phyloP scores from a whole-genome alignment of 1,140 invertebrate species.

The Drosophila takahashii region DNA sequence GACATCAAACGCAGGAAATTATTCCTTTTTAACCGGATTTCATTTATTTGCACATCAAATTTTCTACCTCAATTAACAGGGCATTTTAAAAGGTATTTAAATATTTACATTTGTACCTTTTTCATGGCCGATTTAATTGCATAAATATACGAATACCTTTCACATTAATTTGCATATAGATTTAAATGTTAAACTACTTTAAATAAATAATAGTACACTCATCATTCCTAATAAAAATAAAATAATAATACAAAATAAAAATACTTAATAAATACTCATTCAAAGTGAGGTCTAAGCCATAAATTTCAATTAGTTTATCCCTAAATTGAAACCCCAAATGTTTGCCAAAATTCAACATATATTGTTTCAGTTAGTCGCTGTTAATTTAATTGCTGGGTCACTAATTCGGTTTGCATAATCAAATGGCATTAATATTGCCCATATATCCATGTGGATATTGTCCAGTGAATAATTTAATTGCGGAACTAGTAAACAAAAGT shows the following conservation, averaged over 20 bases:
- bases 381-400: not conserved
- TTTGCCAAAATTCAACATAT: not conserved
- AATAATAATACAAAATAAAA: too few relatives aligned
- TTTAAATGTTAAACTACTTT: too few relatives aligned
- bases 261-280: too few relatives aligned
- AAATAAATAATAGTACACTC: too few relatives aligned
- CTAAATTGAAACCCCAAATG: not conserved
- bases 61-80: slow-evolving; percentile 20
- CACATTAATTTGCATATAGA: too few relatives aligned
- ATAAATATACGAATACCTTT: too few relatives aligned
- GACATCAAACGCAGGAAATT: slow-evolving; percentile 14
- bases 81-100: slow-evolving; percentile 13
- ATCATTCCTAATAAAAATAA: too few relatives aligned
- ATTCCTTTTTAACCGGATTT: slow-evolving; percentile 13
- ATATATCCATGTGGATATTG: not conserved
- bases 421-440: not conserved
- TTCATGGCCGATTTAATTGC: not conserved
- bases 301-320: not conserved
- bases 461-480: slow-evolving; percentile 29
- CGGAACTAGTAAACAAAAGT: slow-evolving; percentile 2
- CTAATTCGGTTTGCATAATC: slow-evolving; percentile 24
- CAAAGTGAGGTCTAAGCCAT: too few relatives aligned
- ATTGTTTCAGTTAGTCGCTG: not conserved
- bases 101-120: not conserved
- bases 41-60: slow-evolving; percentile 7